These are phyloP conservation scores for Parasteatoda tepidariorum DNA, from an alignment of 1,140 invertebrate species.

Conservation along the genomic window DNA sequence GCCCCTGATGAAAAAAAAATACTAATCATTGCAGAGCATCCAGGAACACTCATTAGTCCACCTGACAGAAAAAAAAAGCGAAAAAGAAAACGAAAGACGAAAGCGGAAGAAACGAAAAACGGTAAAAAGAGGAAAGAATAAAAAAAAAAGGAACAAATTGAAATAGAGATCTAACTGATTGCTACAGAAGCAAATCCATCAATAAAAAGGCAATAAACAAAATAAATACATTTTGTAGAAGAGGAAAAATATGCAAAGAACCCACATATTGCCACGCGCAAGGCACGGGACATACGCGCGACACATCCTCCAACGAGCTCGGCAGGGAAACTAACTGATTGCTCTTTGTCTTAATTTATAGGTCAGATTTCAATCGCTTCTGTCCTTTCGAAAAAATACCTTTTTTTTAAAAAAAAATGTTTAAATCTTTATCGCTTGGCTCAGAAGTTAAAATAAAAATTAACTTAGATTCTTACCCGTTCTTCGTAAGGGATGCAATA, in stretches of 20 bases:
- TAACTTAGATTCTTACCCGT: too few relatives aligned
- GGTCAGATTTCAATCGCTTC: neutral
- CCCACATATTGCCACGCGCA: conserved; percentile 55
- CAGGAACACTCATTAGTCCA: too few relatives aligned
- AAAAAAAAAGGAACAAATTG: conserved; percentile 9
- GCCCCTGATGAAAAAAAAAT: too few relatives aligned
- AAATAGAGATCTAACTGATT: conserved; percentile 6
- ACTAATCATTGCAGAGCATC: too few relatives aligned
- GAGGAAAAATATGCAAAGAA: conserved; percentile 54
- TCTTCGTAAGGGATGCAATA: too few relatives aligned
- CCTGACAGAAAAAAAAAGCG: neutral
- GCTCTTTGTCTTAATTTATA: neutral
- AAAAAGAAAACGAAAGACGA: neutral
- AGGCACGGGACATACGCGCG: conserved; percentile 46
- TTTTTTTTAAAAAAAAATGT: too few relatives aligned
- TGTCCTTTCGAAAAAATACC: too few relatives aligned
- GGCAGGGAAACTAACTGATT: conserved; percentile 17
- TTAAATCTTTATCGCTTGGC: too few relatives aligned
- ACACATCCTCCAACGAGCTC: conserved; percentile 8
- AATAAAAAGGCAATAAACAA: conserved; percentile 51
- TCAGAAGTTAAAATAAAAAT: too few relatives aligned
- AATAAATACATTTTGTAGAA: conserved; percentile 5
- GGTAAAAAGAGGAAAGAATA: neutral
- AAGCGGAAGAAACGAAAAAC: conserved; percentile 8
- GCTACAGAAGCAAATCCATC: neutral